A percentile compares a stretch with the other conserved stretches of the same genome.
Conservation (phyloP, 1,140 invertebrate species). For the Oncopeltus fasciatus region DNA sequence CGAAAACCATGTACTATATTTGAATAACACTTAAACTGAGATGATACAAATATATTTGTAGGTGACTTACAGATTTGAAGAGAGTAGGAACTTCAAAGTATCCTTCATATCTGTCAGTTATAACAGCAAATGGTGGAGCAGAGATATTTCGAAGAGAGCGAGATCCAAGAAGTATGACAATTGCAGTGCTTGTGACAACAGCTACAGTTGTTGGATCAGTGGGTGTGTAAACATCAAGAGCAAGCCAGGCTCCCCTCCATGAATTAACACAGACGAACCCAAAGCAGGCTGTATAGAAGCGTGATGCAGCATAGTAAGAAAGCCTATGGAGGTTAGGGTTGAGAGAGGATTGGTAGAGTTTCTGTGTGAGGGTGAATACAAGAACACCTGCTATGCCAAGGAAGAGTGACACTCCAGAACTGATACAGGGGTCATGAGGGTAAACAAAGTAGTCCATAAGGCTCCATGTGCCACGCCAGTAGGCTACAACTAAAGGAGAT, state of each 20-base stretch:
- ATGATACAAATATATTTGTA: no score
- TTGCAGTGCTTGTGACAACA: constrained; percentile 38
- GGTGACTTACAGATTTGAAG: constrained; percentile 40
- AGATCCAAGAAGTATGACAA: constrained; percentile 45
- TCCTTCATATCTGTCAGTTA: constrained; percentile 50
- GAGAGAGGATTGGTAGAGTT: constrained; percentile 40
- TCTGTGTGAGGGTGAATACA: constrained; percentile 49
- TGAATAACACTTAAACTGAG: no score
- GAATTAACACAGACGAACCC: constrained; percentile 66
- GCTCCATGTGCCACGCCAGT: constrained; percentile 74
- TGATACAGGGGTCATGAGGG: constrained; percentile 39
- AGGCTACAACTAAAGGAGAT: constrained; percentile 63
- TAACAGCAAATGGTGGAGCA: constrained; percentile 63
- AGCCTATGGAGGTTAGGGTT: constrained; percentile 50
- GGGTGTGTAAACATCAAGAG: constrained; percentile 54
- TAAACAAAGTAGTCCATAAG: constrained; percentile 57
- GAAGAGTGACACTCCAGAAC: constrained; percentile 44
- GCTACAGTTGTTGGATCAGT: constrained; percentile 39
- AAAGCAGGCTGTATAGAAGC: constrained; percentile 57
- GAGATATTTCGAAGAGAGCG: constrained; percentile 58
- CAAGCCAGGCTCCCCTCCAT: constrained; percentile 66
- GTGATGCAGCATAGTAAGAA: constrained; percentile 52
- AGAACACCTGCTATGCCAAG: constrained; percentile 54
- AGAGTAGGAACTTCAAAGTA: constrained; percentile 73
- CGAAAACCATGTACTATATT: no score